Evolutionary conservation across 2,797 vertebrate species (phyloP).

Genomic region (Phrynocephalus forsythii): DNA sequence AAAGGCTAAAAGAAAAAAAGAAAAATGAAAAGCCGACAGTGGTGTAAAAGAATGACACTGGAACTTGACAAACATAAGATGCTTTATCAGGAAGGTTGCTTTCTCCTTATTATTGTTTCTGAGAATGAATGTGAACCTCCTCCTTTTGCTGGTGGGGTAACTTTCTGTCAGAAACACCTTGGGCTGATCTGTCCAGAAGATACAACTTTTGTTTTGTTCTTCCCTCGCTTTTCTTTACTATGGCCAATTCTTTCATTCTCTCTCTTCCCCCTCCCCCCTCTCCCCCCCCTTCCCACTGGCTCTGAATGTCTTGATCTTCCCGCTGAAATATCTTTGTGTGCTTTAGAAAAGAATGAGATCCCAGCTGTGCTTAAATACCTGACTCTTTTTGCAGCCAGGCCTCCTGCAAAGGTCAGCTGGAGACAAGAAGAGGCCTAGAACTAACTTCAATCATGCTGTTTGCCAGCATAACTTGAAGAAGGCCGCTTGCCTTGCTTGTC

Average conservation of each 20-base stretch:
- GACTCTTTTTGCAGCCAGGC: constrained; percentile 76
- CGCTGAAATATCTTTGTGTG: constrained; percentile 80
- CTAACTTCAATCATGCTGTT: constrained; percentile 81
- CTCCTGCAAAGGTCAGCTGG: constrained; percentile 77
- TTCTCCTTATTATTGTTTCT: constrained; percentile 36
- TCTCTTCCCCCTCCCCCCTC: not conserved
- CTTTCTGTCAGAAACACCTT: constrained; percentile 80
- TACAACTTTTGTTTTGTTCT: constrained; percentile 62
- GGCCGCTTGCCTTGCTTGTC: not conserved
- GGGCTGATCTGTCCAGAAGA: constrained; percentile 80
- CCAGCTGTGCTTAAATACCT: constrained; percentile 86
- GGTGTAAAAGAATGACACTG: not conserved
- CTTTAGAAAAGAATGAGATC: constrained; percentile 81
- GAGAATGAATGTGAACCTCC: not conserved
- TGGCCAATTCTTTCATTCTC: constrained; percentile 67
- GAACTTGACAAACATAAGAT: constrained; percentile 28
- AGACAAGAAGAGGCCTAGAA: constrained; percentile 74
- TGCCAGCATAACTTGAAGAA: constrained; percentile 78
- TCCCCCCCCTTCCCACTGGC: not conserved
- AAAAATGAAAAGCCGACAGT: not conserved
- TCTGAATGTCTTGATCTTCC: constrained; percentile 79
- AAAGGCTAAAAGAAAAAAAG: fast-evolving
- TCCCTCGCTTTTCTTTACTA: constrained; percentile 73
- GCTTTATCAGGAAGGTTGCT: constrained; percentile 68
- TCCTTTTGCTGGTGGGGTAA: constrained; percentile 70